Base-by-base conservation (phyloP, 2,797 vertebrate species). In the Myotis pilosus region DNA sequence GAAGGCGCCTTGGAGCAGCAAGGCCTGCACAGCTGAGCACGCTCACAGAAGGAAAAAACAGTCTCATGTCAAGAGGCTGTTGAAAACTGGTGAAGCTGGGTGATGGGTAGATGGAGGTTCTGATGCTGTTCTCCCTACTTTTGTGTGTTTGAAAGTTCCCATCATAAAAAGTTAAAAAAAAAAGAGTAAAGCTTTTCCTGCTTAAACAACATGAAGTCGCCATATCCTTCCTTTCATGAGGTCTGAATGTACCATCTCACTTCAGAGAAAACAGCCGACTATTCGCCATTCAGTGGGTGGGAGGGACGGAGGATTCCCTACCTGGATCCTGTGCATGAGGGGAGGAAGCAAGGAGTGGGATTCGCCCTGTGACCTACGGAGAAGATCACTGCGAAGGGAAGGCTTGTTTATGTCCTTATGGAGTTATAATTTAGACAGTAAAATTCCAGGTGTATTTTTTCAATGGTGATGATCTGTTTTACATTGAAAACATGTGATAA, bases 171-270 rank as follows among this genome's bases (percentile, higher is more conserved):
- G 30, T 66, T 8, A 47, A 71, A 88, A 74, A 64, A 64, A 17
- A 64, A 66, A 64, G 16, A 64, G 62, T 25, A n/a, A 74, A 60
- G 64, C 55, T 74, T 91, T 80, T 80, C 53, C 25, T 47, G 33
- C 53, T 94, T 87, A 41, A 89, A 80, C 88, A 47, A 33, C 78
- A 85, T 51, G 72, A 94, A 80, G 71, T 92, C 57, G 79, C 69
- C 69, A 23, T 60, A 62, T 66, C 55, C 25, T 81, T 93, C 91
- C 85, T 88, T 92, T 92, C 71, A 55, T 9, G 74, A 92, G 69
- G 69, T 49, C 79, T 93, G 82, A 92, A 92, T 89, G 75, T 78
- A 87, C 75, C 33, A 0, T 88, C 57, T 76, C 38, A 62, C 75
- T 81, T 76, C 74, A 30, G 53, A 91, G 89, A 69, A 71, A 19